Evolutionary conservation across 2,113 vertebrate species (phyloP).

Genomic region (Mobula birostris): DNA sequence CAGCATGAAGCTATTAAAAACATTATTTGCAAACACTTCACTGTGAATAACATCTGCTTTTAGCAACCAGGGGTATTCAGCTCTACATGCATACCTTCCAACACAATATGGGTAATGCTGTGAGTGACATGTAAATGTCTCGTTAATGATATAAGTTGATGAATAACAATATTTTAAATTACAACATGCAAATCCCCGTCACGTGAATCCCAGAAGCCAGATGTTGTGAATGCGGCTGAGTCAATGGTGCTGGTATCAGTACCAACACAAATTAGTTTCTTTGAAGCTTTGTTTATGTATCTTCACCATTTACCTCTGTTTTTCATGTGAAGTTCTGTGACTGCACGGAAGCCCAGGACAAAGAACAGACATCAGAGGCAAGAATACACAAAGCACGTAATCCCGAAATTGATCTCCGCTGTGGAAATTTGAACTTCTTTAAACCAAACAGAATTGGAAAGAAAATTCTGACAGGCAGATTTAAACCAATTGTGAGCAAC

Average conservation of each 20-base stretch:
- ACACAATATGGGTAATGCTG: not conserved
- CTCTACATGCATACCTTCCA: not conserved
- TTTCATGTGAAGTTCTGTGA: not conserved
- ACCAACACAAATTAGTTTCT: not conserved
- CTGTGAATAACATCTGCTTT: not conserved
- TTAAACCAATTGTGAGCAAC: not conserved
- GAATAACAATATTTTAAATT: not conserved
- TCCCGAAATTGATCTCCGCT: not conserved
- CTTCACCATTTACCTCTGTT: not conserved
- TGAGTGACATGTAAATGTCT: not conserved
- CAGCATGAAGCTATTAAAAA: not conserved
- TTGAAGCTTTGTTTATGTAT: not conserved
- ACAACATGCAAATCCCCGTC: not conserved
- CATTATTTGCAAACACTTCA: not conserved
- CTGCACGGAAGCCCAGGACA: not conserved
- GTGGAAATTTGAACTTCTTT: not conserved
- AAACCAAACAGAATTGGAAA: not conserved
- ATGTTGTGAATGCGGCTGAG: not conserved
- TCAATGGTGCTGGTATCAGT: not conserved
- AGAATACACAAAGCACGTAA: not conserved
- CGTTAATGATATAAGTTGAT: not conserved
- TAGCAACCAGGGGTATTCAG: not conserved
- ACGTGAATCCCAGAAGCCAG: not conserved
- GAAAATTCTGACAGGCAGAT: not conserved
- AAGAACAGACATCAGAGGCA: slow-evolving; percentile 9